Evolutionary conservation across 1,140 invertebrate genomes (phyloP), one percentile per base, ranked within the genome.

Genomic region (Procambarus virginalis): DNA sequence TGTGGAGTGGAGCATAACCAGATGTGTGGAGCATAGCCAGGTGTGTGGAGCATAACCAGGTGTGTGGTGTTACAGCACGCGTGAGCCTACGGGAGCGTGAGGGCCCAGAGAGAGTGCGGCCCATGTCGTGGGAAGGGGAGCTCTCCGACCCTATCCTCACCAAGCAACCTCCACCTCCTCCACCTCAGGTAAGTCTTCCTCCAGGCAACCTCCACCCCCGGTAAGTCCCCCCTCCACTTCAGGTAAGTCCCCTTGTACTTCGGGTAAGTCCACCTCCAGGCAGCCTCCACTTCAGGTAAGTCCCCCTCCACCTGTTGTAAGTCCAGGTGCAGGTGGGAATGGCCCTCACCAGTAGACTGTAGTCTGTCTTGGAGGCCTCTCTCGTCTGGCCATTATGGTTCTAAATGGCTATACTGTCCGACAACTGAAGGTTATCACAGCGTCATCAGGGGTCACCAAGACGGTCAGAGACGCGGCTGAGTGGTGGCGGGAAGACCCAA

Each of bases 41-140:
- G 5, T 55, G 51, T 55, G 4, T 12, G 8, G 51, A 8, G 12
- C 51, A 3, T 55, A 55, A 55, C 51, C 8, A 8, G 12, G 5
- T 55, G 51, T 55, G 8, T 55, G 51, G 51, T 12, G 60, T 64
- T 51, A 12, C 79, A 79, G 88, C 88, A 55, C 82, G 88, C 45
- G 87, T 89, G 81, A 84, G 81, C 70, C 81, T 89, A 45, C 70
- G 82, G n/a, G 64, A 68, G 58, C 88, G 88, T 0, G 58, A 84
- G 34, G 70, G 75, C 20, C 51, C n/a, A 17, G 81, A 89, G 81
- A 78, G 70, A 8, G 88, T 84, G 81, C 80, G 88, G 2, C 88
- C 88, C 2, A 89, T 89, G 88, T 89, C 88, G 9, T 89, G 88
- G 88, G 88, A 89, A 34, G 88, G 88, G 3, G 88, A 89, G 48